Evolutionary conservation across 2,888 invertebrate genomes (phyloP), one percentile per base, ranked within the genome.

Genomic region (Caenorhabditis imperialis): DNA sequence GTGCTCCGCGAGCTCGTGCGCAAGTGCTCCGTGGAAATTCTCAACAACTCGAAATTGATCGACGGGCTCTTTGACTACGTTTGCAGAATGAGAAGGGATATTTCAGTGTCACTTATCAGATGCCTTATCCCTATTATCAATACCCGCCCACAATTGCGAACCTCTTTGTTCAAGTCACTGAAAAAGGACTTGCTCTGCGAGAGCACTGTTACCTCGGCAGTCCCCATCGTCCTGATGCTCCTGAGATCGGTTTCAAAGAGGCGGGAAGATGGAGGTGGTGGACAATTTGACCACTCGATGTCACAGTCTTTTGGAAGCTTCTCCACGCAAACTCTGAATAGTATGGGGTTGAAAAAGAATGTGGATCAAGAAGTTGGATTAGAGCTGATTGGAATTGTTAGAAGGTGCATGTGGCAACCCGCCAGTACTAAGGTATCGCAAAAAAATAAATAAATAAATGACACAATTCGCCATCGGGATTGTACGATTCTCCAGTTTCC

Each of bases 51-150:
- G 37, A 78, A 75, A 20, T 51, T 77, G 1, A 67, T 81, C 16
- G 77, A 78, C 42, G 73, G 74, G 4, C 40, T 79, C 5, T 79
- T 79, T 33, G 79, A 79, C 25, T 77, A 77, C 47, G 77, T 79
- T 3, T 80, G 79, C 47, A 35, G 69, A 22, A 77, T 80, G 77
- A 54, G 61, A 30, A 54, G 74, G 16, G 82, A 84, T 51, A 77
- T 84, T 20, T 76, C 79, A 0, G 73, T 83, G 18, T 80, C 82
- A 6, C 73, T 84, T 27, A 76, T 84, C 25, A 44, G 82, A 18
- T 77, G 82, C 30, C 79, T 84, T 30, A 65, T 84, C 30, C 84
- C 84, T 1, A 75, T 84, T 8, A 78, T 84, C 72, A 81, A 81
- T 44, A 81, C 79, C 14, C 61, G 83, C 47, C 44, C 75, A 25